Evolutionary conservation across 2,113 vertebrate species (phyloP), one percentile per base, ranked within the genome.

Genomic region (Nibea coibor): DNA sequence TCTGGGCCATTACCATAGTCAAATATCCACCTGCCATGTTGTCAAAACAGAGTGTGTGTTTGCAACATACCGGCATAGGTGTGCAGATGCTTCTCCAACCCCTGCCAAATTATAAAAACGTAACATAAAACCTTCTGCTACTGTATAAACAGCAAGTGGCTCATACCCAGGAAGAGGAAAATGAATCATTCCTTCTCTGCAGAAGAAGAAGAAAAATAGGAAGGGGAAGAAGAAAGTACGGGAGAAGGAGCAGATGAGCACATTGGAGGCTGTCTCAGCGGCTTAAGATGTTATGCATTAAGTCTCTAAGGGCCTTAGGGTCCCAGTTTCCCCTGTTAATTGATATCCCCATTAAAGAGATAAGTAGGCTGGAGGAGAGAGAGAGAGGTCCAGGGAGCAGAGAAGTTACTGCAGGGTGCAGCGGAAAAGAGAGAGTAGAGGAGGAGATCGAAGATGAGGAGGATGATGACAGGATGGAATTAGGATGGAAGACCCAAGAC

Each of bases 271-370:
- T 64, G 67, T 87, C 82, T 80, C 72, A 53, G 69, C 83, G 78
- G 88, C 69, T 85, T 80, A 62, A 78, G 80, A 89, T 82, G 83
- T 88, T 84, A 75, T 89, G 84, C 79, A 90, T 89, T 78, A 66
- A 89, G 85, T 91, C 86, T 90, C 85, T 42, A 42, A 80, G 83
- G 82, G 82, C 85, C 80, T 85, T 68, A 70, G 78, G 83, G 85
- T 89, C 78, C 86, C 78, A 85, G 66, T 78, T 89, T 85, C 87
- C 81, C 72, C 73, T 93, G 87, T 91, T 92, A 91, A 92, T 91
- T 92, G 89, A 92, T 93, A 90, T 90, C 88, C 80, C 88, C 78
- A 89, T 93, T 92, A 89, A 90, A 87, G 75, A 91, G 86, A 88
- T 90, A 84, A 90, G 88, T 84, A 79, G 77, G 31, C 68, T 75